Base-by-base conservation (phyloP, 2,797 vertebrate genomes). In the Megalops cyprinoides region DNA sequence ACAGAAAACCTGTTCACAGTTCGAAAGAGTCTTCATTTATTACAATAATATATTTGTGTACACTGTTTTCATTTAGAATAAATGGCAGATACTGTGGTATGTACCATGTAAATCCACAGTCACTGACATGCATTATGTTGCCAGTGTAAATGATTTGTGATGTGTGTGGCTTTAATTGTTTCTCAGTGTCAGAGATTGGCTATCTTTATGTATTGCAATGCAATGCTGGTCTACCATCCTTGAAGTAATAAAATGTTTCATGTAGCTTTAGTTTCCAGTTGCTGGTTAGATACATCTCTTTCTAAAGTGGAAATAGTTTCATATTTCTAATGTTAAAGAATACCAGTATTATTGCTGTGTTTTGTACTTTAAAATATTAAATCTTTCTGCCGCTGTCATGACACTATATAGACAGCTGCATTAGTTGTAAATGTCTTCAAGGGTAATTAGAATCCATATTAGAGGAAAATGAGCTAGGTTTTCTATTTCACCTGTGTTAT, bases 161-260 rank as follows among this genome's bases (percentile, higher is more conserved):
- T 65, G 62, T 65, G 20, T 65, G 65, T 65, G 31, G 62, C 62
- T 65, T 37, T 65, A 1, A 58, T 58, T 60, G 20, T 65, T 58
- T 58, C 5, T n/a, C 55, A 7, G 55, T 58, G 62, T 37, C 37
- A 12, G 8, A 65, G 31, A 65, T 65, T 12, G 18, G 28, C 34
- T 62, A 15, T 48, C 37, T 12, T 37, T 14, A 15, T 65, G 62
- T 65, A 65, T 65, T 65, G 62, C 31, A 37, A 8, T 34, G 31
- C 31, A 65, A 37, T 65, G 6, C 62, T n/a, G n/a, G n/a, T n/a
- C 31, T 10, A 65, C 37, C 62, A 15, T 65, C 31, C 14, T 65
- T 14, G 6, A 65, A 65, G 31, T 65, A 14, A 6, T 65, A n/a
- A n/a, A n/a, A 18, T 37, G 31, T 65, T 34, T 28, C 7, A 25